A percentile compares a stretch with the other conserved stretches of the same genome.
Evolutionary conservation across 1,140 invertebrate genomes (phyloP).

Genomic region (Drosophila gunungcola): DNA sequence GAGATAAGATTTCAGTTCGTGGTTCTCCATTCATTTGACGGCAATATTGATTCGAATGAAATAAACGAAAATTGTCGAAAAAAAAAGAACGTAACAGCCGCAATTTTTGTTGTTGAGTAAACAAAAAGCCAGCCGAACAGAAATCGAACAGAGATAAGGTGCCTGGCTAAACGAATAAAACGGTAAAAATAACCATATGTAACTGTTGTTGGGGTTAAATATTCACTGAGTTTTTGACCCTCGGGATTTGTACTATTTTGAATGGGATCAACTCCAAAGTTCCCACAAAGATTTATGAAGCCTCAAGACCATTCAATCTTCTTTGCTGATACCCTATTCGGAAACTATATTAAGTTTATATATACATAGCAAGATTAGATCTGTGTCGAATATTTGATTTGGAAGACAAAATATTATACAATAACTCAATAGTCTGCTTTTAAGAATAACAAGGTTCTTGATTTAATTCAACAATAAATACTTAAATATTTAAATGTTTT

Average conservation of each 20-base stretch:
- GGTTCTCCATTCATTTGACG: constrained; percentile 65
- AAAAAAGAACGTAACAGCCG: constrained; percentile 29
- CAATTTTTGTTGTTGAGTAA: constrained; percentile 72
- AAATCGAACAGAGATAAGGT: constrained; percentile 60
- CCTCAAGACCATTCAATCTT: constrained; percentile 5
- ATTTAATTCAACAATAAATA: no score
- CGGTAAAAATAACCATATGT: constrained; percentile 48
- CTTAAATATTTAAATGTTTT: no score
- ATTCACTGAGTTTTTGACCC: constrained; percentile 22
- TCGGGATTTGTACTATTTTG: constrained; percentile 29
- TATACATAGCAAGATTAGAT: neutral
- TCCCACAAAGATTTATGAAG: constrained; percentile 25
- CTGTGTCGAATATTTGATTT: no score
- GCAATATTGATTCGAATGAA: constrained; percentile 78
- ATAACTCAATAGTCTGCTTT: no score
- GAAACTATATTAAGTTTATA: neutral
- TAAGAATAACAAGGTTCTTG: no score
- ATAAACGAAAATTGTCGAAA: constrained; percentile 61
- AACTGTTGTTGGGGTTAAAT: constrained; percentile 41
- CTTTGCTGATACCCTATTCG: neutral
- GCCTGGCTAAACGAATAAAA: constrained; percentile 46
- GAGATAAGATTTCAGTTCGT: constrained; percentile 48
- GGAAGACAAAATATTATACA: no score
- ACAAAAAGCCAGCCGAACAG: constrained; percentile 56
- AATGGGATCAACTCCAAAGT: constrained; percentile 14